Conservation (phyloP, 1,140 invertebrate genomes). For the Danaus melanippus region DNA sequence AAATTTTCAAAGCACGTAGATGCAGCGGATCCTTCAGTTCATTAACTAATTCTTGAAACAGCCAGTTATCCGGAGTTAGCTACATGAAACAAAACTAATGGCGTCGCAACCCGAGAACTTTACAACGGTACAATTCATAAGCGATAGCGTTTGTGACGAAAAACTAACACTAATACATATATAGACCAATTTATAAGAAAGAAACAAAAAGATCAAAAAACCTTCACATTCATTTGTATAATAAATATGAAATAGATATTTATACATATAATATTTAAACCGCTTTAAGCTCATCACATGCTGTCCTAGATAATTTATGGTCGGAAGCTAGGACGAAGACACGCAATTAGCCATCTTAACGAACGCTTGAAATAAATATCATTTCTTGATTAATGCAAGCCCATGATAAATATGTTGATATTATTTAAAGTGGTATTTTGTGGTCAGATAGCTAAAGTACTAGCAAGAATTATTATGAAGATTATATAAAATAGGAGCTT, state of each 20-base stretch:
- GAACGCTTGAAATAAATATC: slow-evolving; percentile 67
- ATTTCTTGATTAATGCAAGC: slow-evolving; percentile 55
- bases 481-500: too few relatives aligned
- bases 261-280: background rate
- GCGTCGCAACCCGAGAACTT: slow-evolving; percentile 52
- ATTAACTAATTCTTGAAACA: slow-evolving; percentile 60
- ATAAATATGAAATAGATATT: too few relatives aligned
- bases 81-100: slow-evolving; percentile 65
- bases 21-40: slow-evolving; percentile 36
- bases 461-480: too few relatives aligned
- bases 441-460: slow-evolving; percentile 7
- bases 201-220: too few relatives aligned
- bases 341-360: slow-evolving; percentile 65
- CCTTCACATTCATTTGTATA: too few relatives aligned
- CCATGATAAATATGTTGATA: slow-evolving; percentile 53
- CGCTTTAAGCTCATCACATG: slow-evolving; percentile 27
- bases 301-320: slow-evolving; percentile 52
- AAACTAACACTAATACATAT: too few relatives aligned
- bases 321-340: slow-evolving; percentile 48
- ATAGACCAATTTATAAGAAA: too few relatives aligned
- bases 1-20: slow-evolving; percentile 9
- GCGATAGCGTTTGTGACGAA: slow-evolving; percentile 16
- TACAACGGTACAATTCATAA: slow-evolving; percentile 14
- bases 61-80: slow-evolving; percentile 41
- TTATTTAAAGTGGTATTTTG: slow-evolving; percentile 41